A percentile compares a stretch with the other conserved stretches of the same genome.
These are phyloP conservation scores for Orthonyx spaldingii DNA, from an alignment of 2,113 vertebrate species.

Conservation along the genomic window DNA sequence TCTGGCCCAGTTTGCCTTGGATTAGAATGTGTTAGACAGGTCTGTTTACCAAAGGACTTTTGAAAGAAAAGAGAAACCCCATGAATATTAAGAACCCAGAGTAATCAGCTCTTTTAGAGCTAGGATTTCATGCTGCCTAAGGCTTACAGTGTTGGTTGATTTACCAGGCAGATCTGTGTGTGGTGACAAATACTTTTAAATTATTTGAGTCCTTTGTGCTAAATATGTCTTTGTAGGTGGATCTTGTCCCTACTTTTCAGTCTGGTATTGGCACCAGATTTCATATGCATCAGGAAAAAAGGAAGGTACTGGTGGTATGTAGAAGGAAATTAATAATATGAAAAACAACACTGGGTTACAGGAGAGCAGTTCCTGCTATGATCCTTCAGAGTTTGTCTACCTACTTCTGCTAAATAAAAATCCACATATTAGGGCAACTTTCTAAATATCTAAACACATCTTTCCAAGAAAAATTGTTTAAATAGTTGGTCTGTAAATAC, in stretches of 20 bases:
- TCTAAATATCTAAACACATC: not conserved
- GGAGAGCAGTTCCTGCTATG: not conserved
- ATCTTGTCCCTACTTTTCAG: not conserved
- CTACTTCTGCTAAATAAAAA: not conserved
- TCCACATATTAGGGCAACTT: not conserved
- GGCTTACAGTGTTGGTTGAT: not conserved
- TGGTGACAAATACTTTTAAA: not conserved
- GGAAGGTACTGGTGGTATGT: not conserved
- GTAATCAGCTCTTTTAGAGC: not conserved
- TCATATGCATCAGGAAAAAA: not conserved
- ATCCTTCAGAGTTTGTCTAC: not conserved
- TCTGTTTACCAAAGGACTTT: not conserved
- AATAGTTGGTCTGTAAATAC: not conserved
- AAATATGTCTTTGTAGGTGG: not conserved
- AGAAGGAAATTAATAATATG: not conserved
- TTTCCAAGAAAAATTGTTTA: not conserved
- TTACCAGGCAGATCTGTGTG: not conserved
- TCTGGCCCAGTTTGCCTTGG: not conserved
- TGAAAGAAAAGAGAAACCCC: not conserved
- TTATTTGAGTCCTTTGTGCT: not conserved
- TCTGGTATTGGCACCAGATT: not conserved
- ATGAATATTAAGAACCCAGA: not conserved
- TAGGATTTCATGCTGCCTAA: not conserved
- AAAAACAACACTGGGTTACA: not conserved
- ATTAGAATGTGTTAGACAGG: not conserved